Evolutionary conservation across 2,888 invertebrate species (phyloP), one percentile per base, ranked within the genome.

Genomic region (Torymus texanus): DNA sequence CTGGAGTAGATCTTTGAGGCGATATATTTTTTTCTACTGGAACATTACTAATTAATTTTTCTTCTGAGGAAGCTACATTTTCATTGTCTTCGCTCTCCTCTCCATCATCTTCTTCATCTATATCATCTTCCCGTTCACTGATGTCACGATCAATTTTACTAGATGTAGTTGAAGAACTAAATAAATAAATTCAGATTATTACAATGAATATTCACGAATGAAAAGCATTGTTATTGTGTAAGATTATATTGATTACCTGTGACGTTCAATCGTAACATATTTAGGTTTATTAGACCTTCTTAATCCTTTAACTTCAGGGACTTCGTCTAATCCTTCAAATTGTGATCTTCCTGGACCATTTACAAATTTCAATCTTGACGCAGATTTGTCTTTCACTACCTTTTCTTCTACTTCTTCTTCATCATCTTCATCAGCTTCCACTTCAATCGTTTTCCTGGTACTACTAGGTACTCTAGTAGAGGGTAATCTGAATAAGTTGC

Each of bases 191-290:
- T 65, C 70, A 55, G 59, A 24, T 11, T 1, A 50, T 14, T 24
- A 50, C 14, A 70, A 51, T 24, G 14, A 16, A 1, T 18, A 51
- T 68, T 24, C n/a, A 65, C 18, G 58, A 41, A 51, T 11, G 1
- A 53, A 58, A 55, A 24, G 56, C 24, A 41, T 41, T 8, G 41
- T 41, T 41, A 41, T 18, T 63, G 14, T 41, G 13, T 63, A 75
- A 59, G 11, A 51, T 14, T 21, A 75, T 73, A 63, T 59, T 14
- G 77, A 81, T 14, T 93, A 94, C 84, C 93, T 92, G 0, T 94
- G 92, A 80, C 96, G 91, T 66, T 94, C 91, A 50, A 95, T 95
- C 74, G 94, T 95, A 0, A 95, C 94, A 84, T 96, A 96, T 82
- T 95, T 93, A 0, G 93, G 93, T 80, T 92, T 91, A 55, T 92